Evolutionary conservation across 2,888 invertebrate species (phyloP), one percentile per base, ranked within the genome.

Genomic region (Lepas anatifera): DNA sequence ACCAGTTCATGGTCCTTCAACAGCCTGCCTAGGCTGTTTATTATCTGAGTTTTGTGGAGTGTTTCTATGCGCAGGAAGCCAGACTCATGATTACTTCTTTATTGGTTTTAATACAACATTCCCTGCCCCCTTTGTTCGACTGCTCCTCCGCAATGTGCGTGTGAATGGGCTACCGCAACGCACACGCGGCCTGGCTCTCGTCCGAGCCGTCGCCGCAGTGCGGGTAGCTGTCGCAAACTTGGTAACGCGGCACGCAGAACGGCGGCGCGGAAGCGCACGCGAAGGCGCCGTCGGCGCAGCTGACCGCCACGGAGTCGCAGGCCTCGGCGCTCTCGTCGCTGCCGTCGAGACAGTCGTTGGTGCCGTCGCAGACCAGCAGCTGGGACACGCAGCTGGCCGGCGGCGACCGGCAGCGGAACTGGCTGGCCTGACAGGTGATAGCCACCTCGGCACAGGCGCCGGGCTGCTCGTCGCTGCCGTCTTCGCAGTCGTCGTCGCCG

Each of bases 161-260:
- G n/a, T n/a, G n/a, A n/a, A n/a, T n/a, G n/a, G n/a, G n/a, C n/a
- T n/a, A n/a, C n/a, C n/a, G n/a, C n/a, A n/a, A n/a, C n/a, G n/a
- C n/a, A n/a, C 35, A 58, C 46, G 68, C 32, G 22, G n/a, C 7
- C 37, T 64, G 22, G 6, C 22, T 64, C 13, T 95, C 95, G 80
- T 95, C 95, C 74, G 89, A 90, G 68, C 90, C 91, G 80, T 95
- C 95, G 78, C 92, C 92, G 77, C 94, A 95, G 80, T 95, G 94
- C 0, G 90, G 89, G 75, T 94, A 91, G 22, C 92, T 92, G 79
- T 95, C 94, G 77, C 94, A 96, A 77, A 92, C 92, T 81, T 93
- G 94, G 4, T 89, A 89, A 77, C 93, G 90, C 79, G 93, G 90
- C 50, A 99, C 91, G 77, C 98, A 98, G 41, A 25, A n/a, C 80